Conservation (phyloP, 2,888 invertebrate species). For the Pseudanteris insignis region DNA sequence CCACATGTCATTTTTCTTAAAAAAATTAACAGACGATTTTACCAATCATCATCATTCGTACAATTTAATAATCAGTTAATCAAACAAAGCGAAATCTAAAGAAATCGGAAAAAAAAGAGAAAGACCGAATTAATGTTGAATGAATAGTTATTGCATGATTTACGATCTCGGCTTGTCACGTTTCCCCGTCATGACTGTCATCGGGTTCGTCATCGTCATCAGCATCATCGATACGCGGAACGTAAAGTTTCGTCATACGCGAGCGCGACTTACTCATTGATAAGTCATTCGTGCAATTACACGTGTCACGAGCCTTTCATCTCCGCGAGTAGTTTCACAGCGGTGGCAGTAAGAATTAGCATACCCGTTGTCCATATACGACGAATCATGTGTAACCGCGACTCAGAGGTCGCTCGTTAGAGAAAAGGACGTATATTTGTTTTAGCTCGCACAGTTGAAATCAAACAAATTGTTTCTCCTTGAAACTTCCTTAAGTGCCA, state of each 20-base stretch:
- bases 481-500: conserved; percentile 11
- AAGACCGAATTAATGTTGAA: too few relatives aligned
- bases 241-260: background rate
- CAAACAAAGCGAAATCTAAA: too few relatives aligned
- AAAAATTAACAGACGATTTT: too few relatives aligned
- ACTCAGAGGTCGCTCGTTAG: conserved; percentile 22
- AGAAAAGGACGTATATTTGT: conserved; percentile 28
- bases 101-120: too few relatives aligned
- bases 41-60: too few relatives aligned
- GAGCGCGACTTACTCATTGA: background rate
- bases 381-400: too few relatives aligned
- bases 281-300: background rate
- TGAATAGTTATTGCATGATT: too few relatives aligned
- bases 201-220: too few relatives aligned
- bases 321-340: background rate
- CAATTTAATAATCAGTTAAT: too few relatives aligned
- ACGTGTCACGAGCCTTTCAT: background rate
- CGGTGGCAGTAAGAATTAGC: background rate
- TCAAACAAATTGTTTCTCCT: conserved; percentile 28
- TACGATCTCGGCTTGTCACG: too few relatives aligned
- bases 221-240: background rate
- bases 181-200: too few relatives aligned
- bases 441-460: conserved; percentile 11
- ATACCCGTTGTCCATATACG: background rate
- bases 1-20: too few relatives aligned